phyloP scores from a whole-genome alignment of 1,140 invertebrate genomes.

The Macrocentrus cingulum region DNA sequence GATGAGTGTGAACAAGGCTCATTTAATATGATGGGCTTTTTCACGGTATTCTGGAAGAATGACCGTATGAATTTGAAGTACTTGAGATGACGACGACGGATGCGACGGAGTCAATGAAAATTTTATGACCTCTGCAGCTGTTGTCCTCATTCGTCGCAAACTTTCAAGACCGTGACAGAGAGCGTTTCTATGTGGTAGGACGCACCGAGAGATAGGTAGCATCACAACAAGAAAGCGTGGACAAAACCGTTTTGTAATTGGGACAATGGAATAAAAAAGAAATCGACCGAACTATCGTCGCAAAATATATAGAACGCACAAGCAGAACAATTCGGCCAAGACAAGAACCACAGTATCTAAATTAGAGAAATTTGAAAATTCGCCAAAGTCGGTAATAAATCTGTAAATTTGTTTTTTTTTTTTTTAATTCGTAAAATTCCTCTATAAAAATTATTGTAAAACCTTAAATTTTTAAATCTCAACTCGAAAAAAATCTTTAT shows the following conservation, averaged over 20 bases:
- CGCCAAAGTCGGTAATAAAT: too few relatives aligned
- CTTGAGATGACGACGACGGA: not conserved
- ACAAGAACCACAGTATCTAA: not conserved
- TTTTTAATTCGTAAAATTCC: too few relatives aligned
- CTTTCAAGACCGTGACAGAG: constrained; percentile 1
- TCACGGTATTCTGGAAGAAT: too few relatives aligned
- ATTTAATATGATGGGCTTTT: too few relatives aligned
- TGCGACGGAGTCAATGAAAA: constrained; percentile 19
- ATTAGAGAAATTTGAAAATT: too few relatives aligned
- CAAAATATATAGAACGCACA: not conserved
- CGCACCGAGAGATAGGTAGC: not conserved
- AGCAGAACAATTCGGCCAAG: not conserved
- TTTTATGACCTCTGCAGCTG: constrained; percentile 21
- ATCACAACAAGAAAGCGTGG: not conserved
- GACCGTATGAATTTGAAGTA: too few relatives aligned
- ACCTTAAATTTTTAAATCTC: too few relatives aligned
- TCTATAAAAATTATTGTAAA: too few relatives aligned
- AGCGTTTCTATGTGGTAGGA: too few relatives aligned
- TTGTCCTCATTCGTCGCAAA: constrained; percentile 14
- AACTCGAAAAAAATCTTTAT: too few relatives aligned
- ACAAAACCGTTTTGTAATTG: not conserved
- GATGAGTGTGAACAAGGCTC: too few relatives aligned
- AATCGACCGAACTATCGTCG: not conserved
- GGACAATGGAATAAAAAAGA: not conserved
- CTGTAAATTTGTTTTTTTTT: too few relatives aligned